Evolutionary conservation across 2,113 vertebrate genomes (phyloP).

Genomic region (Rhea pennata): DNA sequence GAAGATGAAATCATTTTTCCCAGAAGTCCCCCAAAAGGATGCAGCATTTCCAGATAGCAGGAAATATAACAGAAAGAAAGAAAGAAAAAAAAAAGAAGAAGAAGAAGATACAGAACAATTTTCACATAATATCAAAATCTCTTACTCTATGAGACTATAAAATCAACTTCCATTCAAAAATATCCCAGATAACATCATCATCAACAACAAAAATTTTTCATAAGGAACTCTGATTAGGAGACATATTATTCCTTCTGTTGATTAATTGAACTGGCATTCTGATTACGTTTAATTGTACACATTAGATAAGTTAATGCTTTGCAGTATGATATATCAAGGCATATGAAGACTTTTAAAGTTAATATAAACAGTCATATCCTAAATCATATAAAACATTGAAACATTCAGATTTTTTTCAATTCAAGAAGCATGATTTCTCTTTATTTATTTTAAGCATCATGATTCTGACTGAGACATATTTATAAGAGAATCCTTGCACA

Average conservation of each 20-base stretch:
- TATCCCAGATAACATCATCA: neutral
- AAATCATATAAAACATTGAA: neutral
- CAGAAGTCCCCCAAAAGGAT: neutral
- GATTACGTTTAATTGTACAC: neutral
- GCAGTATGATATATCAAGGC: neutral
- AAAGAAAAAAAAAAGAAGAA: fast-evolving
- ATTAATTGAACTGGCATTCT: conserved; percentile 13
- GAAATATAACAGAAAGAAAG: neutral
- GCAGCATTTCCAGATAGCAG: neutral
- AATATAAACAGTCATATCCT: neutral
- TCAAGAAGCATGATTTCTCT: neutral
- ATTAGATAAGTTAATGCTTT: neutral
- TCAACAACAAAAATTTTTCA: neutral
- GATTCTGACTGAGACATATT: neutral
- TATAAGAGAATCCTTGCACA: neutral
- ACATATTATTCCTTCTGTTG: neutral
- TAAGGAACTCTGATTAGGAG: neutral
- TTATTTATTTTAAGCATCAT: neutral
- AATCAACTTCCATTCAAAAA: neutral
- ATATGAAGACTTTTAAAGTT: neutral
- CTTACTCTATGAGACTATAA: neutral
- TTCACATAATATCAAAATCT: neutral
- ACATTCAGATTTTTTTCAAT: neutral
- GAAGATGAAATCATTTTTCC: neutral
- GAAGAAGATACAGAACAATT: neutral